Base-by-base conservation (phyloP, 2,888 invertebrate species). In the Galerucella calmariensis region DNA sequence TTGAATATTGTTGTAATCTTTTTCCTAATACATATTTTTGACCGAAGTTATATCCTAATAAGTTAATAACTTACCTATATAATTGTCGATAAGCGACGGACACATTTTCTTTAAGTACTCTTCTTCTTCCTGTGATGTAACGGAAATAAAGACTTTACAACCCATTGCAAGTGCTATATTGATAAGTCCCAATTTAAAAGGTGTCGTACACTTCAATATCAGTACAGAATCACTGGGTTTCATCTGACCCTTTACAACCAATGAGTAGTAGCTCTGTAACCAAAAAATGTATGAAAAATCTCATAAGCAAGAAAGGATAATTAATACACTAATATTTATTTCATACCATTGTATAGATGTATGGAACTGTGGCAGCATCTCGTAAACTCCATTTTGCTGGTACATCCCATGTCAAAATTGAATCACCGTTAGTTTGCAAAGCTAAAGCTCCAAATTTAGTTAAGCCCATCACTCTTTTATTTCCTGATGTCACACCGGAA, bases 121-220 rank as follows among this genome's bases (percentile, higher is more conserved):
- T 79, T 94, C 91, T 88, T 97, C 97, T 81, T 95, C 95, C 71
- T 90, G 85, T 67, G 94, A 94, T 73, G 95, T 96, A 71, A 97
- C 97, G 0, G 97, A 97, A n/a, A 97, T 95, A 88, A 90, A 96
- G 9, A 97, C 96, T 62, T 90, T 91, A 88, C 96, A 94, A 69
- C 95, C 95, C 85, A 93, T 91, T 85, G 92, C 92, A 69, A 98
- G 90, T 67, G 97, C 96, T 82, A 98, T 94, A 53, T 95, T 91
- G 83, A 98, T 97, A 79, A 97, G 97, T 2, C 98, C 97, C 88
- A 97, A 96, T 6, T 98, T 98, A 62, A 97, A 96, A 81, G 97
- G 97, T 73, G 97, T 86, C 81, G 90, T 88, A 80, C 91, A 85
- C 69, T 91, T 89, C 46, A 83, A 81, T 20, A 84, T 82, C n/a